Conservation (phyloP, 37 sponge, comb jelly and placozoan genomes). For the Eunapius fragilis region DNA sequence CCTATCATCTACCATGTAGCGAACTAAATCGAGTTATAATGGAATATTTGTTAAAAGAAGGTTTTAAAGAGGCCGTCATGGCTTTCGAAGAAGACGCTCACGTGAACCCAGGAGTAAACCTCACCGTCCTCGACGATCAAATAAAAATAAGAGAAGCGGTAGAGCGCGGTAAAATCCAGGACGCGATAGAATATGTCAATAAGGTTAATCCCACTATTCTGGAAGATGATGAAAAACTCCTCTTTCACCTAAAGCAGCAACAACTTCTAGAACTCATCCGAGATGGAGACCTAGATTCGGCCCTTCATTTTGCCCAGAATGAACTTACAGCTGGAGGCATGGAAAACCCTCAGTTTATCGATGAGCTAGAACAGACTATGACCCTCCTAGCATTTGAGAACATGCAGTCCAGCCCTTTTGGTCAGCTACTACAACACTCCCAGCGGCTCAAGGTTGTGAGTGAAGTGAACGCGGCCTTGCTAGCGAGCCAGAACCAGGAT, state of each 20-base stretch:
- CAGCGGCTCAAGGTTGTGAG: constrained; percentile 87
- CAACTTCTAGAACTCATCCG: constrained; percentile 83
- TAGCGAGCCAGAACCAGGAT: constrained; percentile 77
- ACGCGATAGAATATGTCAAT: constrained; percentile 88
- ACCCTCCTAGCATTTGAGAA: constrained; percentile 84
- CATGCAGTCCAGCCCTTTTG: constrained; percentile 60
- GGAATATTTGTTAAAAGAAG: constrained; percentile 94
- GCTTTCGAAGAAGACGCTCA: constrained; percentile 68
- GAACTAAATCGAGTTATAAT: constrained; percentile 80
- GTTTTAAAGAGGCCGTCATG: constrained; percentile 90
- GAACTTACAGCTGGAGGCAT: constrained; percentile 89
- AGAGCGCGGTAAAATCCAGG: constrained; percentile 71
- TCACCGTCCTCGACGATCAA: constrained; percentile 71
- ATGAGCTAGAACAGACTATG: constrained; percentile 84
- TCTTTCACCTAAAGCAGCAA: constrained; percentile 92
- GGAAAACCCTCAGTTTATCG: constrained; percentile 82
- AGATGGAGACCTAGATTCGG: constrained; percentile 64
- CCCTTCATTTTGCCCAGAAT: constrained; percentile 80
- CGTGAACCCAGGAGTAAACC: constrained; percentile 53
- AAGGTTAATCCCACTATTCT: constrained; percentile 86
- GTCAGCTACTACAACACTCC: constrained; percentile 75
- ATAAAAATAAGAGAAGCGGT: constrained; percentile 77
- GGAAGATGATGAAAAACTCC: constrained; percentile 80
- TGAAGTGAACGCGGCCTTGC: constrained; percentile 86
- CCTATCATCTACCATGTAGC: constrained; percentile 53